Evolutionary conservation across 1,140 invertebrate genomes (phyloP).

Genomic region (Thaumatotibia leucotreta): DNA sequence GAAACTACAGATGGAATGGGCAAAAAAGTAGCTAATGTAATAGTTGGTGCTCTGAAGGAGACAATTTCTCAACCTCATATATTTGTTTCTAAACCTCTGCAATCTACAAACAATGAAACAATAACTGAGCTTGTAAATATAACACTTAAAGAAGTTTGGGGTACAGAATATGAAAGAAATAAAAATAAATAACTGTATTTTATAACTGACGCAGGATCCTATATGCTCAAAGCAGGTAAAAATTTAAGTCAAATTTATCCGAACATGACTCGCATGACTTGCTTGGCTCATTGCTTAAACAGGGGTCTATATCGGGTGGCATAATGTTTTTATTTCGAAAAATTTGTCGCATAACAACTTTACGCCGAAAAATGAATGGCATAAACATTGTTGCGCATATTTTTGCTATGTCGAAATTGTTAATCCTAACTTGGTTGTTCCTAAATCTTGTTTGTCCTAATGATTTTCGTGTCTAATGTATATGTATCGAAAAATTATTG

Average conservation of each 20-base stretch:
- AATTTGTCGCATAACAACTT: too few species aligned
- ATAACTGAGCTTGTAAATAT: background rate
- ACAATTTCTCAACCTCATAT: background rate
- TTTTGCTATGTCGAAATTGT: too few species aligned
- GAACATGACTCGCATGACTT: background rate
- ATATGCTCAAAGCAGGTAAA: background rate
- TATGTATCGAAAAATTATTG: too few species aligned
- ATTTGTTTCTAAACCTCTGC: background rate
- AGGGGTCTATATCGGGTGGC: too few species aligned
- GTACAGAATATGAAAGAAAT: background rate
- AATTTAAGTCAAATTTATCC: background rate
- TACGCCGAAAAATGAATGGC: too few species aligned
- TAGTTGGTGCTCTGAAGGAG: background rate
- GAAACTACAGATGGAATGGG: background rate
- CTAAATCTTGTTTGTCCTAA: too few species aligned
- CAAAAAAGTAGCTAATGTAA: background rate
- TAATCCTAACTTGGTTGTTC: too few species aligned
- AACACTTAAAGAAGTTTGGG: background rate
- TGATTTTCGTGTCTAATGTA: too few species aligned
- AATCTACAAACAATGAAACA: background rate
- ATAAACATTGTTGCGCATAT: too few species aligned
- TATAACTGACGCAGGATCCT: background rate
- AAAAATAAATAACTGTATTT: background rate
- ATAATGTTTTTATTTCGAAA: too few species aligned
- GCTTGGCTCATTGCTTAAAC: background rate